Base-by-base conservation (phyloP, 2,888 invertebrate genomes). In the Sarcophaga variegata region DNA sequence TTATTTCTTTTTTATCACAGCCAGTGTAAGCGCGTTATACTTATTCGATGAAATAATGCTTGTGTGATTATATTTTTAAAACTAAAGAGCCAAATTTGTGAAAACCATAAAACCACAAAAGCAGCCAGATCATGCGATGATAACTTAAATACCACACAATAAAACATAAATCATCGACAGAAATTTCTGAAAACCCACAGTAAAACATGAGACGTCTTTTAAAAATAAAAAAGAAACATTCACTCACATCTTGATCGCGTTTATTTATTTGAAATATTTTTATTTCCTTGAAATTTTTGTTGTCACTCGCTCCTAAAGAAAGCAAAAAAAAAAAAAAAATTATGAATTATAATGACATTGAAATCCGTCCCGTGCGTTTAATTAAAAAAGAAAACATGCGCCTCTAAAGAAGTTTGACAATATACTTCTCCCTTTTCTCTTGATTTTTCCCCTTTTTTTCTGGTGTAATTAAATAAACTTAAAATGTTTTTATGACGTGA, bases 341-440 rank as follows among this genome's bases (percentile, higher is more conserved):
- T 87, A 87, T 87, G 79, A 87, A 76, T 87, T 87, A 87, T 84
- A 84, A 84, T 88, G 80, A 81, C 81, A 92, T 88, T 89, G 87
- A 89, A 89, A 90, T 91, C 88, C 89, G 91, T 90, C 91, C 89
- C 91, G 91, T 91, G 92, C 90, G 89, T 91, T 92, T 91, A 91
- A 92, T 92, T 91, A 75, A 84, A 78, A 67, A 54, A 64, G 62
- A n/a, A n/a, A 74, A 37, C 17, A 59, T 20, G 22, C 20, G 27
- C 1, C 22, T 78, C 6, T n/a, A 59, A 76, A 64, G 59, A 45
- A 77, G 70, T 70, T 76, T 67, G 64, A 59, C 69, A 64, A 62
- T 1, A 37, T 62, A 25, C 25, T 37, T 64, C 64, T 64, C 74
- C 74, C 74, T 12, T 77, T 76, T 72, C 12, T 12, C 14, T 20